Evolutionary conservation across 2,797 vertebrate species (phyloP).

Genomic region (Potorous gilbertii): DNA sequence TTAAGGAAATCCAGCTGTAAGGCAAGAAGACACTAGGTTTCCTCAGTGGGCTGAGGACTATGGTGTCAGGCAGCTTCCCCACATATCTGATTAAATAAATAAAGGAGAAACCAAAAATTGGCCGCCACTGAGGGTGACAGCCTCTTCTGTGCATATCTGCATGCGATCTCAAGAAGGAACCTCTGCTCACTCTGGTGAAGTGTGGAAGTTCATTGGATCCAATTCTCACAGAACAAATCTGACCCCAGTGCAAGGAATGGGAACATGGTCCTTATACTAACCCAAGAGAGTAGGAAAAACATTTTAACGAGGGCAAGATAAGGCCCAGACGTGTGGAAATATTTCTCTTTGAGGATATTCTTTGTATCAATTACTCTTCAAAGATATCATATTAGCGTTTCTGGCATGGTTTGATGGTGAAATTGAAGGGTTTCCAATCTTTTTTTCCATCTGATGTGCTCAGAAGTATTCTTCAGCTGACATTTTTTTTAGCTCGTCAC

Average conservation of each 20-base stretch:
- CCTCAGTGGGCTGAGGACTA: slow-evolving; percentile 83
- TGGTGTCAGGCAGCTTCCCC: slow-evolving; percentile 72
- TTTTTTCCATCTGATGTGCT: slow-evolving; percentile 81
- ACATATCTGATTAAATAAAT: slow-evolving; percentile 79
- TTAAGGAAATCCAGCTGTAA: slow-evolving; percentile 83
- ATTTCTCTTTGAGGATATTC: slow-evolving; percentile 85
- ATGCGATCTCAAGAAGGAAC: slow-evolving; percentile 90
- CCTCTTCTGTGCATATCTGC: slow-evolving; percentile 81
- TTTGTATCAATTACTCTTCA: slow-evolving; percentile 87
- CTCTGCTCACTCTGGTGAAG: slow-evolving; percentile 85
- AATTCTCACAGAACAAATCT: slow-evolving; percentile 74
- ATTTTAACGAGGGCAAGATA: slow-evolving; percentile 83
- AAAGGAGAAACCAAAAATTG: slow-evolving; percentile 84
- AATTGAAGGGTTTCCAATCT: slow-evolving; percentile 84
- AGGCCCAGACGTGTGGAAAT: slow-evolving; percentile 85
- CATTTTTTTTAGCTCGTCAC: slow-evolving; percentile 77
- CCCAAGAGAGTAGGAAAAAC: slow-evolving; percentile 60
- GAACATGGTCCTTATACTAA: slow-evolving; percentile 56
- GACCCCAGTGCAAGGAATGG: slow-evolving; percentile 64
- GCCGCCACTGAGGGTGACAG: slow-evolving; percentile 73
- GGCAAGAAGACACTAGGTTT: slow-evolving; percentile 85
- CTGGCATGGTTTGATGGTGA: slow-evolving; percentile 85
- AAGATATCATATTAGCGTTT: slow-evolving; percentile 83
- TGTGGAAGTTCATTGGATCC: slow-evolving; percentile 84
- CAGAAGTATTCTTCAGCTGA: slow-evolving; percentile 75